Evolutionary conservation across 2,888 invertebrate species (phyloP), one percentile per base, ranked within the genome.

Genomic region (Papilio protenor): DNA sequence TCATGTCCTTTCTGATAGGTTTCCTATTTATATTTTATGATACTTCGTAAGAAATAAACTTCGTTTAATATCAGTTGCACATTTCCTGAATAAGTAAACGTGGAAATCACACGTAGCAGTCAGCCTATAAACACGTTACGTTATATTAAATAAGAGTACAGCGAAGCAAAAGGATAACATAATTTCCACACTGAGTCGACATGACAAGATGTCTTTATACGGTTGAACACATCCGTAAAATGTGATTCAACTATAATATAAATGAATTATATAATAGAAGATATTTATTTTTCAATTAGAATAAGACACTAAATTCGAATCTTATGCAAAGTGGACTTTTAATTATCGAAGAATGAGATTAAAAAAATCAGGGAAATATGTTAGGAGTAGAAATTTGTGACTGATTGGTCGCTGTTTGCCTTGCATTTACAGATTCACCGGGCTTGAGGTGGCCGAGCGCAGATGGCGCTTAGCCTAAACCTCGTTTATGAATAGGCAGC

Each of bases 111-210:
- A 40, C 18, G 66, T 6, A 64, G 33, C 6, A 64, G 16, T 66
- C 66, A 66, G 1, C 66, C 40, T n/a, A n/a, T 66, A 66, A 40
- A 66, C 66, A 66, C 40, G 66, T 40, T 40, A 66, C 40, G 66
- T 66, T 40, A 66, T 66, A 66, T 66, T 66, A 40, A 66, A 66
- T 66, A 66, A 40, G 66, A 66, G 66, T 66, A 66, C 66, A 40
- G 64, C 18, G 40, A 66, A 66, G 66, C 33, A 64, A 40, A 66
- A 66, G 66, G n/a, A 33, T 66, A 40, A 64, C 61, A 33, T 64
- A 33, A 64, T 64, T 64, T 64, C 61, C 40, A 66, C 40, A 40
- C 12, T 66, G 66, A 66, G 23, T 23, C 57, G 57, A 18, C 57
- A 4, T 23, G 57, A 59, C 57, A 59, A 12, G 57, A 23, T 59